Evolutionary conservation across 35 echinoderm and acorn worm genomes (phyloP), one percentile per base, ranked within the genome.

Genomic region (Ptychodera flava): DNA sequence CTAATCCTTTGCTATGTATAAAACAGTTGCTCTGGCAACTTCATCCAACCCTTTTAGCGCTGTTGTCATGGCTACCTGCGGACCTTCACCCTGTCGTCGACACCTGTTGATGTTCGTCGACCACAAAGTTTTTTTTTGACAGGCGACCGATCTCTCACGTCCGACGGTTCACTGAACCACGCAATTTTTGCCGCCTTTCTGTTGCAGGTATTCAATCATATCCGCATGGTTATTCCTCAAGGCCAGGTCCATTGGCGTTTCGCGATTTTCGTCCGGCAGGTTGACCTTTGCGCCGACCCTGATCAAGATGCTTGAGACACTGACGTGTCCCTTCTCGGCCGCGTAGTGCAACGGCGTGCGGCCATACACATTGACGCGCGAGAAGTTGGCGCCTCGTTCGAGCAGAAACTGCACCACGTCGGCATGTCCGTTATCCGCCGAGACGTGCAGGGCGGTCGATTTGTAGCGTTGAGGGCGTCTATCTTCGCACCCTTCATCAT

Each of bases 391-490:
- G 0, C 95, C 95, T 34, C 76, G 76, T n/a, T 93, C 85, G 16
- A 97, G 85, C 14, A 97, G 78, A 78, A 80, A 78, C 52, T 97
- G 92, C 0, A 92, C 95, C 15, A 93, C 87, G 38, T 94, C 87
- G 0, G 85, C 83, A 16, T 93, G 76, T 22, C 90, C 90, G 80
- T 97, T 97, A 38, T 97, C 95, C 15, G 90, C 87, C 0, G 90
- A 92, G 33, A 91, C 95, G 52, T 97, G 95, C 1, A 97, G 85
- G 32, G 95, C 84, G 16, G 90, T 88, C 34, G 89, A 78, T 52
- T 91, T 92, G 80, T 93, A 93, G 92, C 93, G 38, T 97, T 97
- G 0, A 91, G 52, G 1, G 36, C 84, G 76, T 93, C 91, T 28
- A 97, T 80, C 81, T 88, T 89, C 27, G 85, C 89, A 33, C 92